Base-by-base conservation (phyloP, 2,888 invertebrate species). In the Dolomedes plantarius region DNA sequence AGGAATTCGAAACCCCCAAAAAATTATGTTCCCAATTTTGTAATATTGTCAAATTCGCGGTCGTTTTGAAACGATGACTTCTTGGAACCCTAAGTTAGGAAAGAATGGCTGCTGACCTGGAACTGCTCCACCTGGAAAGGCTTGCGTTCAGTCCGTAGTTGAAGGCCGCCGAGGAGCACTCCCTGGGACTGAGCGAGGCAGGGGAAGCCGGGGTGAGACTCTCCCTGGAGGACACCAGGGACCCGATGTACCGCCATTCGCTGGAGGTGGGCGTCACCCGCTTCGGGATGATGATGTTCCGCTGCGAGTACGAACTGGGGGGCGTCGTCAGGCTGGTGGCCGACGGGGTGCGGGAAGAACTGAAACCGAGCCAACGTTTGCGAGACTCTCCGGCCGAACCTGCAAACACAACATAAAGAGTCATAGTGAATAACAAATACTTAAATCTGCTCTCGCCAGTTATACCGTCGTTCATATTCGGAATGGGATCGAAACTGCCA, bases 301-400 rank as follows among this genome's bases (percentile, higher is more conserved):
- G 74, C 39, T 77, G 74, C 11, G 88, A 81, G 64, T 78, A 75
- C 7, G 36, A 89, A 27, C 90, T 90, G 0, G 62, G 75, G 11
- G 82, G 71, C 5, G 90, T 90, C n/a, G 90, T 90, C 28, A 92
- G 89, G 88, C 91, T 91, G 68, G 91, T 91, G 86, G 96, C 93
- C 68, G 96, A 96, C 69, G 96, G 96, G 89, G 96, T 96, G 93
- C 96, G 96, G 89, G 95, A 95, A 91, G 95, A 95, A 23, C 89
- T 89, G 90, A 95, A 94, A 27, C 93, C 93, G 79, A 92, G 92
- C 93, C 93, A 93, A 88, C 92, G 64, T 23, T 78, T 86, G 28
- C 86, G 75, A 68, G 85, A 86, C 31, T 86, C 85, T 27, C 85
- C 85, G 39, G 78, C 78, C 16, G 83, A 85, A n/a, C 83, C 83